Evolutionary conservation across 2,888 invertebrate species (phyloP).

Genomic region (Panzeria rudis): DNA sequence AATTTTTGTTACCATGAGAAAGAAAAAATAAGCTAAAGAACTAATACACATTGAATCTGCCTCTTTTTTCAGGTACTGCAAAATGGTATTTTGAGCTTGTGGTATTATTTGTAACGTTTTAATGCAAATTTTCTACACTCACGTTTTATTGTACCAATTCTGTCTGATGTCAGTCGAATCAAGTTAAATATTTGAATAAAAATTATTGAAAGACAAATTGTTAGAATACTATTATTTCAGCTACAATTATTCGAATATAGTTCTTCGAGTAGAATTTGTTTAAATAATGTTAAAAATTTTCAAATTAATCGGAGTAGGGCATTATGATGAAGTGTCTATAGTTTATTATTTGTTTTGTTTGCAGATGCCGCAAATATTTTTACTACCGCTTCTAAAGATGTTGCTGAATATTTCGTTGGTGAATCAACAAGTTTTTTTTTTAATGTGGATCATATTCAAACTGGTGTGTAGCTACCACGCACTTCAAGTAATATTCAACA

Average conservation of each 20-base stretch:
- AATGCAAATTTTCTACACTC: neutral
- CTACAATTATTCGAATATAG: too few relatives aligned
- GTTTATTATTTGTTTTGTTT: neutral
- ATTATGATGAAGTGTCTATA: neutral
- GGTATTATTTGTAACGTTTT: neutral
- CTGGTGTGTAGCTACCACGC: constrained; percentile 13
- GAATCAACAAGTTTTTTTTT: constrained; percentile 55
- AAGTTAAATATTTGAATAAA: too few relatives aligned
- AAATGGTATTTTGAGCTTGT: neutral
- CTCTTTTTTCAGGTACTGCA: neutral
- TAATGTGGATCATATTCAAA: constrained; percentile 53
- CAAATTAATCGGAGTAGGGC: neutral
- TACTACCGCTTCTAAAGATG: neutral
- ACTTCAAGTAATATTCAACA: neutral
- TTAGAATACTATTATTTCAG: too few relatives aligned
- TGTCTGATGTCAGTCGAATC: too few relatives aligned
- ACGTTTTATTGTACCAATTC: neutral
- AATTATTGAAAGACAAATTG: too few relatives aligned
- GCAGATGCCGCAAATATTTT: constrained; percentile 11
- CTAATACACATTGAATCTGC: neutral
- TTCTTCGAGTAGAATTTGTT: too few relatives aligned
- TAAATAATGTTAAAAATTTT: too few relatives aligned
- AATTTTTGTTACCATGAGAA: constrained; percentile 1
- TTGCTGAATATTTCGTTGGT: constrained; percentile 51
- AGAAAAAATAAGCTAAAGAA: neutral